These are phyloP conservation scores for Molossus alvarezi DNA, from an alignment of 2,797 vertebrate genomes.

Conservation along the genomic window DNA sequence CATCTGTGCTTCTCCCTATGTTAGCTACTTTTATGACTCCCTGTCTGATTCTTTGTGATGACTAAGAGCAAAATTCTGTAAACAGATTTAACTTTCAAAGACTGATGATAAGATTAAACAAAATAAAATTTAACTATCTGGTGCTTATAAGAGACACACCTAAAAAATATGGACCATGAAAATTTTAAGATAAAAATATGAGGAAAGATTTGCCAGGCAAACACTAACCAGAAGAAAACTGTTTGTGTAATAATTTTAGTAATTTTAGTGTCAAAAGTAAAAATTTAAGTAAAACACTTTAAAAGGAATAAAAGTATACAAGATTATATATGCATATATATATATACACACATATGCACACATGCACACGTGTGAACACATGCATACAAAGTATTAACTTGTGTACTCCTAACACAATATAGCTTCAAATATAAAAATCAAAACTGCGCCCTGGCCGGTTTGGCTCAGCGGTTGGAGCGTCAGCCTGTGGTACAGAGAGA, in stretches of 20 bases:
- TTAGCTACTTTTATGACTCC: constrained; percentile 1
- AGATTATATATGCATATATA: not conserved
- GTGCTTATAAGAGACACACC: not conserved
- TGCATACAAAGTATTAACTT: not conserved
- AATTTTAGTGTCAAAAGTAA: constrained; percentile 45
- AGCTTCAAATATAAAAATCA: constrained; percentile 26
- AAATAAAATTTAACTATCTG: constrained; percentile 24
- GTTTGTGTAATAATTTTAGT: not conserved
- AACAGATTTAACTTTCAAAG: constrained; percentile 53
- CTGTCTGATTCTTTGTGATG: not conserved
- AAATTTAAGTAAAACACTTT: constrained; percentile 56
- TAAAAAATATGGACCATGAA: not conserved
- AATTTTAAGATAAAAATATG: constrained; percentile 22
- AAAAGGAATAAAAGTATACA: not conserved
- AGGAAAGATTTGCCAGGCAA: not conserved
- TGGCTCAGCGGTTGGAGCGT: too few relatives aligned
- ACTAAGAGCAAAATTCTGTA: constrained; percentile 14
- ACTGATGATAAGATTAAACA: constrained; percentile 27
- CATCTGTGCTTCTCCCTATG: not conserved
- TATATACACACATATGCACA: not conserved
- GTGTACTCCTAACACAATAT: not conserved
- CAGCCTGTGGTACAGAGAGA: too few relatives aligned
- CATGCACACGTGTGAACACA: not conserved
- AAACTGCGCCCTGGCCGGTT: not conserved
- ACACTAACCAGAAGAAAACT: constrained; percentile 16